Percentiles rank a stretch among this genome's conserved stretches.
phyloP scores from a whole-genome alignment of 2,888 invertebrate genomes.

The Ochropleura leucogaster region DNA sequence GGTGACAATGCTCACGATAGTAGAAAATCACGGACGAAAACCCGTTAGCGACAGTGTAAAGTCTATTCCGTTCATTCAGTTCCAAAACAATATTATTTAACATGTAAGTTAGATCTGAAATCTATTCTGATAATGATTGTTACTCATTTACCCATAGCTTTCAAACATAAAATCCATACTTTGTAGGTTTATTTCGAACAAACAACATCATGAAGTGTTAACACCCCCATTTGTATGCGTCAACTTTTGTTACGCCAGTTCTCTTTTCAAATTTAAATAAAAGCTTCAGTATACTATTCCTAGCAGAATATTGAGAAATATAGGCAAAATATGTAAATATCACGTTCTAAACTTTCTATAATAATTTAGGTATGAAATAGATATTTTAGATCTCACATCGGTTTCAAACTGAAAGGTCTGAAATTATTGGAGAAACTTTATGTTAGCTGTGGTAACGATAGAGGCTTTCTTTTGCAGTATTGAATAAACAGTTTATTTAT shows the following conservation, averaged over 20 bases:
- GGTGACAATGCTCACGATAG: too few species aligned
- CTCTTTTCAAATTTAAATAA: conserved; percentile 28
- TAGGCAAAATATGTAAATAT: conserved; percentile 13
- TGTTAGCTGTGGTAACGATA: neutral
- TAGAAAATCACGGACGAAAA: too few species aligned
- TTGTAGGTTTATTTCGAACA: neutral
- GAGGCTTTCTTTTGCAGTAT: neutral
- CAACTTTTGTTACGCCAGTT: conserved; percentile 24
- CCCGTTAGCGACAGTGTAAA: too few species aligned
- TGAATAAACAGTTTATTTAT: neutral
- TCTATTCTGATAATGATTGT: neutral
- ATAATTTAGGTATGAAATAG: conserved; percentile 3
- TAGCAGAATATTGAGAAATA: neutral
- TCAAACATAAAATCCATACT: conserved; percentile 4
- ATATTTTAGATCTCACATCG: conserved; percentile 13
- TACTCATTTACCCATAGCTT: neutral
- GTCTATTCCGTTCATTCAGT: too few species aligned
- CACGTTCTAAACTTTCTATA: neutral
- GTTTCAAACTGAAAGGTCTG: neutral
- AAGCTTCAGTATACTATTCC: neutral
- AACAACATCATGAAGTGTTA: neutral
- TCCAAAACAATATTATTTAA: neutral
- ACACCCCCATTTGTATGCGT: conserved; percentile 24
- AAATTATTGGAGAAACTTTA: conserved; percentile 16
- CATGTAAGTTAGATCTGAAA: too few species aligned